These are phyloP conservation scores for Corapipo altera DNA, from an alignment of 2,113 vertebrate genomes.

Conservation along the genomic window DNA sequence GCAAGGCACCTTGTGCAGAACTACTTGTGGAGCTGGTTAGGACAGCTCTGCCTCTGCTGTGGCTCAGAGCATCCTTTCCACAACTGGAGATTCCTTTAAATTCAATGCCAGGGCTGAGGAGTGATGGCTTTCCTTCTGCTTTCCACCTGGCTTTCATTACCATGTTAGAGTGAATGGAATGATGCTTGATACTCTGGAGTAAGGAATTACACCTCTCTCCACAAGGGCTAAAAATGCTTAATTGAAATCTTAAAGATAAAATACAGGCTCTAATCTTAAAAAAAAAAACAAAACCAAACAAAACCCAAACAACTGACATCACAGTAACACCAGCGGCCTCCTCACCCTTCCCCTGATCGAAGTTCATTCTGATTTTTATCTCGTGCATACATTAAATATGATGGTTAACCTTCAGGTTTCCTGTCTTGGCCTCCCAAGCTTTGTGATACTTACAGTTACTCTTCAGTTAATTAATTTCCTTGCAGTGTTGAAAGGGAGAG, in stretches of 20 bases:
- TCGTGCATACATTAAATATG: not conserved
- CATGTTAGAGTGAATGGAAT: not conserved
- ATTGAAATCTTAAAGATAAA: not conserved
- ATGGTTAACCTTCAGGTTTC: slow-evolving; percentile 38
- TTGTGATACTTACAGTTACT: slow-evolving; percentile 31
- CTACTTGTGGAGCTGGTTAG: fast-evolving
- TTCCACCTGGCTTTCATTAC: not conserved
- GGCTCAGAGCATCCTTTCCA: not conserved
- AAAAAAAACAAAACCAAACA: not conserved
- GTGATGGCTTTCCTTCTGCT: not conserved
- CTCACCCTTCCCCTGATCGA: not conserved
- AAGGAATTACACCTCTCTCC: not conserved
- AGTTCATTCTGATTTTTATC: not conserved
- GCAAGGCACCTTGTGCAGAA: fast-evolving
- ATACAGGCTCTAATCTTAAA: not conserved
- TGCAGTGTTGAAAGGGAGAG: not conserved
- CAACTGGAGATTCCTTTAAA: fast-evolving
- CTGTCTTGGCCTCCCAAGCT: not conserved
- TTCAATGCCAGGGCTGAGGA: fast-evolving
- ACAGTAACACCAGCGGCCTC: not conserved
- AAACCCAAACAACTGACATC: not conserved
- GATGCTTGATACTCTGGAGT: not conserved
- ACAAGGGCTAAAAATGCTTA: not conserved
- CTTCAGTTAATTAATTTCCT: slow-evolving; percentile 52
- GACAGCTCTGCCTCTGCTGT: not conserved